Conservation (phyloP, 2,113 vertebrate species). For the Heterotilapia buettikoferi region DNA sequence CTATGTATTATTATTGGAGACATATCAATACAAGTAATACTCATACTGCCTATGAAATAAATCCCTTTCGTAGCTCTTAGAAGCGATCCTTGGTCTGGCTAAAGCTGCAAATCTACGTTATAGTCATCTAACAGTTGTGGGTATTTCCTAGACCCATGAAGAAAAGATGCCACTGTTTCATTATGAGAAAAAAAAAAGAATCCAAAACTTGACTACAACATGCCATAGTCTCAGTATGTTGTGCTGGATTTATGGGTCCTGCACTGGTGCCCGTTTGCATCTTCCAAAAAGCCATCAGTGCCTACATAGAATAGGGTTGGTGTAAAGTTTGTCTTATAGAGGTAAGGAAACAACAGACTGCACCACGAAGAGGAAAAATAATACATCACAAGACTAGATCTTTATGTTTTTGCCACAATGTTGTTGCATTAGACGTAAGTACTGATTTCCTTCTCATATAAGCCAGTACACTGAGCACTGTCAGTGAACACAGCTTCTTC, state of each 20-base stretch:
- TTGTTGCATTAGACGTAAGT: background rate
- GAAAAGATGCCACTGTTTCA: background rate
- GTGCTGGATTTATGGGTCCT: background rate
- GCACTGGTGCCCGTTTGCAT: background rate
- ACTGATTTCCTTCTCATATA: background rate
- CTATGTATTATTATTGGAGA: background rate
- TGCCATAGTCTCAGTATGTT: background rate
- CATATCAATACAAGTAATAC: background rate
- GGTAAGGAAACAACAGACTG: background rate
- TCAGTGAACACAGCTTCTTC: background rate
- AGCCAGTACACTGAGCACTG: background rate
- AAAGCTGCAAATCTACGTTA: background rate
- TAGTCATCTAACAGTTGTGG: background rate
- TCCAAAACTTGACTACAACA: background rate
- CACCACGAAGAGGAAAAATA: background rate
- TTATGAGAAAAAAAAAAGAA: background rate
- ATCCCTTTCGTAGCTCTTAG: background rate
- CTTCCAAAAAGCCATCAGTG: background rate
- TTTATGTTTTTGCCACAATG: background rate
- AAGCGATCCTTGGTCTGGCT: background rate
- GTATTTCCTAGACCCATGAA: background rate
- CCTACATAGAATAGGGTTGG: background rate
- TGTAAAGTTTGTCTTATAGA: background rate
- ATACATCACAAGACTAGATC: background rate
- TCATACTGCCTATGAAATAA: background rate